phyloP scores from a whole-genome alignment of 2,113 vertebrate genomes.

The Cariama cristata region DNA sequence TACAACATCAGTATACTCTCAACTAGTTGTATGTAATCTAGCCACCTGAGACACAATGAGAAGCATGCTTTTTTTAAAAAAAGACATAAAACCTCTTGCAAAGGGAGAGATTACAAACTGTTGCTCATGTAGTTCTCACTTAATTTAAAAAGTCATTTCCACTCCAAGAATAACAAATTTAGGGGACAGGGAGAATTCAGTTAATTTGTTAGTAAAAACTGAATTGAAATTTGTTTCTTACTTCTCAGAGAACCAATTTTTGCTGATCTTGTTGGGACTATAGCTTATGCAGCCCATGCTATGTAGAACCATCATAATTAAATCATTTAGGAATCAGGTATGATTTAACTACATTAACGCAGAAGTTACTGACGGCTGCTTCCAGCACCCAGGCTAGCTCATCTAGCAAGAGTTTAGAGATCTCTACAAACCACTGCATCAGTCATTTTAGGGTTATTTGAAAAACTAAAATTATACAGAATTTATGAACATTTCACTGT shows the following conservation, averaged over 20 bases:
- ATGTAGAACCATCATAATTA: not conserved
- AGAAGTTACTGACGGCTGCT: not conserved
- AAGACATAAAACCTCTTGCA: not conserved
- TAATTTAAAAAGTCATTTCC: not conserved
- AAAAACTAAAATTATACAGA: not conserved
- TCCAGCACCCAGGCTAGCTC: slow-evolving; percentile 54
- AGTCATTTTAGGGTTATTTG: not conserved
- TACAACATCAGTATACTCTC: not conserved
- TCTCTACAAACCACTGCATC: not conserved
- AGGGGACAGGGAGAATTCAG: not conserved
- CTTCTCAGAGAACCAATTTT: not conserved
- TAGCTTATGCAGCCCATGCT: not conserved
- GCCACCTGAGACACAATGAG: not conserved
- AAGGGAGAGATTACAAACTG: not conserved
- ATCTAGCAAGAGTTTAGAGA: not conserved
- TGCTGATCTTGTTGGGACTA: not conserved
- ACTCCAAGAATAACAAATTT: not conserved
- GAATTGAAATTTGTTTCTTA: not conserved
- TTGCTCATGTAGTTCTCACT: not conserved
- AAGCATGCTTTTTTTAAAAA: not conserved
- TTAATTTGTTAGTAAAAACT: not conserved
- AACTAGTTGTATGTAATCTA: not conserved
- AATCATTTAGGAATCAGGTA: not conserved
- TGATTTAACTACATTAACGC: not conserved
- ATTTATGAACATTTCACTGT: not conserved